Base-by-base conservation (phyloP, 2,888 invertebrate species). In the Chaitophorus viminalis region DNA sequence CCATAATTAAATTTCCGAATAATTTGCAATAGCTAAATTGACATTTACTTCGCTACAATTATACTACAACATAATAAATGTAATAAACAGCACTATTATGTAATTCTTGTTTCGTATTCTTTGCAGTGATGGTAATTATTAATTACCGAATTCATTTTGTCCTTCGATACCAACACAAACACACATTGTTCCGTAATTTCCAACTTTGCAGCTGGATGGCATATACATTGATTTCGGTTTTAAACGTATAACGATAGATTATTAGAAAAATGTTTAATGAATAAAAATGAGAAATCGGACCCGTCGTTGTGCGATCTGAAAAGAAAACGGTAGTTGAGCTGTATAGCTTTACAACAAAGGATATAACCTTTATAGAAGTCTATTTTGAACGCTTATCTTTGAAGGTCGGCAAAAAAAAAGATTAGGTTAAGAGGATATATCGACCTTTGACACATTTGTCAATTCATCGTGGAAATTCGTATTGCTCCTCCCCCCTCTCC, bases 401-500 rank as follows among this genome's bases (percentile, higher is more conserved):
- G 75, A 60, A 60, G 21, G 33, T 75, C 60, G 29, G 74, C 14
- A 75, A 75, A 36, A 36, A 82, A 54, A 83, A 75, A 75, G 83
- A 83, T 82, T 82, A 83, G 36, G 60, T 65, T 65, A 60, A 75
- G 29, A 84, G 60, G 39, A 84, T 75, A 75, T 31, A 84, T 65
- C 60, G 83, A 75, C 75, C 60, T 74, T 65, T 75, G 65, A n/a
- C 75, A 83, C 75, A 75, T 83, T 83, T 83, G 83, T 83, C 83
- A 75, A 83, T 83, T 75, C 83, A 29, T 39, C 17, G 74, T 60
- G 60, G 83, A 75, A 83, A 83, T 83, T 83, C 83, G 83, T 75
- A 75, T 82, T n/a, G 9, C 65, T 29, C 65, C 65, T n/a, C 65
- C 60, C 65, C 65, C 60, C 60, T 9, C 65, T 3, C 29, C 11